A percentile compares a stretch with the other conserved stretches of the same genome.
phyloP scores from a whole-genome alignment of 2,888 invertebrate species.

The Ceriagrion tenellum region DNA sequence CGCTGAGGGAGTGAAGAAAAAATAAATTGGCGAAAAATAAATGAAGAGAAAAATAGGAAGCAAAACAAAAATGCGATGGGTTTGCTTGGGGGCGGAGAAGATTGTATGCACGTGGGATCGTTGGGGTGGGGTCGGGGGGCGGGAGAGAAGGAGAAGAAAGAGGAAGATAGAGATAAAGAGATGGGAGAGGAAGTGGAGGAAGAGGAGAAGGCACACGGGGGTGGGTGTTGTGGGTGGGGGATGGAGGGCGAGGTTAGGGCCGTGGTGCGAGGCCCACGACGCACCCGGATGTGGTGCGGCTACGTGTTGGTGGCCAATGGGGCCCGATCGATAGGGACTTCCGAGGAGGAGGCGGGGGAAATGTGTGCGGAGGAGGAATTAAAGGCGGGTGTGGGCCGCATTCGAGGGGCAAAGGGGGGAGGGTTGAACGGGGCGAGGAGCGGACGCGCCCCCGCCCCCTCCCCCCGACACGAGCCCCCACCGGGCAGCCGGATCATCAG shows the following conservation, averaged over 20 bases:
- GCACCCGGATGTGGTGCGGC: not conserved
- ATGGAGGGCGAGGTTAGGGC: not conserved
- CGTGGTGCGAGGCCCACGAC: not conserved
- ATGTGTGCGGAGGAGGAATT: conserved; percentile 42
- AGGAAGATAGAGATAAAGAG: not conserved
- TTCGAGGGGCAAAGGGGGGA: not conserved
- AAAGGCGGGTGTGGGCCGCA: not conserved
- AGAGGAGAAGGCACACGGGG: not conserved
- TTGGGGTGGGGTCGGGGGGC: too few relatives aligned
- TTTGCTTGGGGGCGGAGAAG: too few relatives aligned
- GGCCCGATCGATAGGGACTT: conserved; percentile 27
- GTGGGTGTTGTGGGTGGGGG: not conserved
- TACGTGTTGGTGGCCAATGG: conserved; percentile 51
- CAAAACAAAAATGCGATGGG: too few relatives aligned
- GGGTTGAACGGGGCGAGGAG: too few relatives aligned
- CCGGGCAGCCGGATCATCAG: not conserved
- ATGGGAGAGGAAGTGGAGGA: not conserved
- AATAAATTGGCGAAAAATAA: not conserved
- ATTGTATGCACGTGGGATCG: too few relatives aligned
- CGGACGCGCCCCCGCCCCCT: too few relatives aligned
- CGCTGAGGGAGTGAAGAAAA: not conserved
- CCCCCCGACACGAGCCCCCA: not conserved
- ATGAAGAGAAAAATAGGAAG: not conserved
- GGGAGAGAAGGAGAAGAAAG: not conserved
- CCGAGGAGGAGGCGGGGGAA: not conserved